These are phyloP conservation scores for Autographa gamma DNA, from an alignment of 2,888 invertebrate genomes.

Conservation along the genomic window DNA sequence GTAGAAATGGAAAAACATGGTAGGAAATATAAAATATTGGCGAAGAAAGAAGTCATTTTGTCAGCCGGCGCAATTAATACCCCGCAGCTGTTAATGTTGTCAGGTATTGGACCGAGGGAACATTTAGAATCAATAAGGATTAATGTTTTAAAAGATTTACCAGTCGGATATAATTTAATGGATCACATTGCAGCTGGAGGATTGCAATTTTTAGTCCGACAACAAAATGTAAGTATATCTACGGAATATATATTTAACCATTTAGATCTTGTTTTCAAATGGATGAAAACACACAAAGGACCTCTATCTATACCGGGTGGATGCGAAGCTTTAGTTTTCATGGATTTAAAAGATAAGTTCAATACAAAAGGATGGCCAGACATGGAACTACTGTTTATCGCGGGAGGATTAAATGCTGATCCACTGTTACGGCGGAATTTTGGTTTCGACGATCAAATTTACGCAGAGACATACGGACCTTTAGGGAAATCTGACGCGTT, in stretches of 20 bases:
- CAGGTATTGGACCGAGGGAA: slow-evolving; percentile 92
- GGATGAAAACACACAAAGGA: slow-evolving; percentile 86
- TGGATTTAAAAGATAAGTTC: slow-evolving; percentile 89
- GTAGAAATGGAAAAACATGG: slow-evolving; percentile 89
- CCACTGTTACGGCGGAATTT: slow-evolving; percentile 84
- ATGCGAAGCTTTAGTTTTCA: slow-evolving; percentile 91
- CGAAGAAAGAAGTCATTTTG: slow-evolving; percentile 92
- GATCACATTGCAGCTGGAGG: slow-evolving; percentile 92
- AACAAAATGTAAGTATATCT: slow-evolving; percentile 72
- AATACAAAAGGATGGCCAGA: slow-evolving; percentile 90
- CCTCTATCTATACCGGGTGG: slow-evolving; percentile 91
- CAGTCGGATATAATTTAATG: slow-evolving; percentile 92
- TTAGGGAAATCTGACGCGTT: slow-evolving; percentile 80
- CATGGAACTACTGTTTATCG: slow-evolving; percentile 90
- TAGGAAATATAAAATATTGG: slow-evolving; percentile 86
- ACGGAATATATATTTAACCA: slow-evolving; percentile 80
- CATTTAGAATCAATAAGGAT: slow-evolving; percentile 89
- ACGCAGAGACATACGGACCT: slow-evolving; percentile 75
- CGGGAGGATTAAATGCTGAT: slow-evolving; percentile 87
- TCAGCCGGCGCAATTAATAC: slow-evolving; percentile 93
- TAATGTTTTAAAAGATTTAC: slow-evolving; percentile 87
- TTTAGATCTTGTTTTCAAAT: slow-evolving; percentile 84
- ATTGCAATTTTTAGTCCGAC: slow-evolving; percentile 87
- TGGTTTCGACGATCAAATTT: slow-evolving; percentile 86
- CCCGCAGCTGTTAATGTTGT: slow-evolving; percentile 94